Conservation (phyloP, 1,140 invertebrate genomes). For the Orchestia grillus region DNA sequence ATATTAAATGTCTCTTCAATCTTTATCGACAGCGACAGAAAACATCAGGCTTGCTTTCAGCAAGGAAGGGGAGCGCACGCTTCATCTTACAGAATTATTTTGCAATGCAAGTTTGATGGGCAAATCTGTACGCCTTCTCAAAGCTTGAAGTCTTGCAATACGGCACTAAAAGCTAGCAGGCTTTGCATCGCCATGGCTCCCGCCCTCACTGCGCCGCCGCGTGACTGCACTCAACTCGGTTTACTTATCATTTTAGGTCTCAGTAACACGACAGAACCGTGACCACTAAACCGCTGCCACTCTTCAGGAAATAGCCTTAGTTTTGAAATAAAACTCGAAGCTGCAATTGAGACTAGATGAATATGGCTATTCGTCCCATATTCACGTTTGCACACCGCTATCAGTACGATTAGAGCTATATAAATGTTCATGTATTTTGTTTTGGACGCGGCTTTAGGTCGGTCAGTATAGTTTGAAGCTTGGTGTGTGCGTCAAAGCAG, state of each 20-base stretch:
- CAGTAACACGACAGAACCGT: not conserved
- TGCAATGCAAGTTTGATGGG: conserved; percentile 38
- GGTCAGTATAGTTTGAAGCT: not conserved
- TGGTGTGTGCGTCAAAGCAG: not conserved
- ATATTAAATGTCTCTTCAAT: conserved; percentile 32
- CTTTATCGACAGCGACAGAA: conserved; percentile 22
- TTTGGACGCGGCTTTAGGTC: not conserved
- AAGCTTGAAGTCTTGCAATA: conserved; percentile 33
- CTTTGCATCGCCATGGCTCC: not conserved
- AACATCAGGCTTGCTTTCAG: not conserved
- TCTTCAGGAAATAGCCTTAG: not conserved
- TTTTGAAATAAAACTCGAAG: not conserved
- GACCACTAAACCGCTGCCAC: not conserved
- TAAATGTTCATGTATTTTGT: not conserved
- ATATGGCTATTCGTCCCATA: not conserved
- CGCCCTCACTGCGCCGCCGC: not conserved
- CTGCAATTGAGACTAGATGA: not conserved
- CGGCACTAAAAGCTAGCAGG: not conserved
- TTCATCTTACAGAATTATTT: conserved; percentile 31
- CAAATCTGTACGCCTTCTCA: not conserved
- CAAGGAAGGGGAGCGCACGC: conserved; percentile 3
- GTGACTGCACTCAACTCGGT: not conserved
- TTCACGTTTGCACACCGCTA: too few species aligned
- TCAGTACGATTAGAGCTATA: not conserved
- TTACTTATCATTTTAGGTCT: conserved; percentile 19